Percentiles rank a stretch among this genome's conserved stretches.
These are phyloP conservation scores for Anas bernieri DNA, from an alignment of 2,797 vertebrate species.

Conservation along the genomic window DNA sequence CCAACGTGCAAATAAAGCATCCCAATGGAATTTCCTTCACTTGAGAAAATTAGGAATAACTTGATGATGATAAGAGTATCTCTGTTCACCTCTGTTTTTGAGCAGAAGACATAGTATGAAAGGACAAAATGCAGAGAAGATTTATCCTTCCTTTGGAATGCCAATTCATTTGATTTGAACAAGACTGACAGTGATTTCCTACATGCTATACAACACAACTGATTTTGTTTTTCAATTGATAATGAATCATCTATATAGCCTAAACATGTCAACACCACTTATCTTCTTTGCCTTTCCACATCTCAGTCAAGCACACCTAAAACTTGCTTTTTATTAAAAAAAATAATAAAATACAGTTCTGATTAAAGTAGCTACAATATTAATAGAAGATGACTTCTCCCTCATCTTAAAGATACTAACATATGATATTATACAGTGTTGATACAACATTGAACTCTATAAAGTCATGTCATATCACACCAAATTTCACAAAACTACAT, in stretches of 20 bases:
- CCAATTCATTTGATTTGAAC: neutral
- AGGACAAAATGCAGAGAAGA: neutral
- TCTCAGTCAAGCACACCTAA: neutral
- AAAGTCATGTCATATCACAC: slow-evolving; percentile 12
- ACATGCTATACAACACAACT: neutral
- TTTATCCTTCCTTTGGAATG: neutral
- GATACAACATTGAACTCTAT: neutral
- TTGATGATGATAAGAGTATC: neutral
- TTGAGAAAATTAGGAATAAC: neutral
- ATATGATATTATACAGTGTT: neutral
- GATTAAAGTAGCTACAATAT: slow-evolving; percentile 19
- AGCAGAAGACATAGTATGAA: neutral
- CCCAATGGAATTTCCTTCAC: neutral
- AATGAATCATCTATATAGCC: neutral
- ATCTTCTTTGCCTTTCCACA: neutral
- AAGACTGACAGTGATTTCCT: neutral
- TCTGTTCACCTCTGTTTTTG: neutral
- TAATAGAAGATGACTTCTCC: neutral
- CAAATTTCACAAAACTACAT: neutral
- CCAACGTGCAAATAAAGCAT: neutral
- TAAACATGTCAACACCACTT: neutral
- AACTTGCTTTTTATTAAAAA: neutral
- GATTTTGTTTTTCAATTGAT: neutral
- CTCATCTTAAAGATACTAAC: slow-evolving; percentile 1
- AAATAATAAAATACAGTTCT: neutral